Evolutionary conservation across 2,888 invertebrate species (phyloP), one percentile per base, ranked within the genome.

Genomic region (Morinoia aosen): DNA sequence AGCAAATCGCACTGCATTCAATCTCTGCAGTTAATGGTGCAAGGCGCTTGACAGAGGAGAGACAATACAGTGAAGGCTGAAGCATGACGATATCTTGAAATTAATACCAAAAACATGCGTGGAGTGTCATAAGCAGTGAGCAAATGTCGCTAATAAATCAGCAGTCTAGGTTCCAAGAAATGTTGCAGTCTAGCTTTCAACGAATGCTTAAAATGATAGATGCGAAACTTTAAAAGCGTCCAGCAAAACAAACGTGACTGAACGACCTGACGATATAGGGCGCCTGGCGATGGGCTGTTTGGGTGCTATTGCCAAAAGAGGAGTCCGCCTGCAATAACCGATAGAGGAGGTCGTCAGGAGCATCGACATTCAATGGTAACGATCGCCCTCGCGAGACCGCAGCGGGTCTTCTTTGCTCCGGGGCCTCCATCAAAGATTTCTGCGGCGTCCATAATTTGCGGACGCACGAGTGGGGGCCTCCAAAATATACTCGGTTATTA

Each of bases 341-440:
- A 58, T 90, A 56, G 39, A 14, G 58, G 10, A 16, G 91, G 61
- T 40, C 91, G n/a, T 12, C 76, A 39, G 25, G 39, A 39, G 33
- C 91, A 91, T 14, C 76, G 61, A 14, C 93, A 76, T 95, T 95
- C 95, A 61, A 58, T 61, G 61, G 64, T 95, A 95, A 95, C 95
- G 95, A 90, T 61, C 91, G 39, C 91, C 14, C 16, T 8, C 56
- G 14, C 5, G 25, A 25, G 76, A 33, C 76, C 33, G 76, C 76
- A 25, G 76, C 76, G 19, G 76, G 76, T 33, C 76, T 76, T 76
- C 14, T 19, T 48, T 58, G 7, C 88, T 40, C 40, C 48, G 40
- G 19, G 3, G 64, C 40, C 95, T 25, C 95, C 64, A 57, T 57
- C 57, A 64, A 58, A 39, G 19, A 58, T n/a, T 57, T 64, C 76